These are phyloP conservation scores for Drepana arcuata DNA, from an alignment of 1,140 invertebrate genomes.

Conservation along the genomic window DNA sequence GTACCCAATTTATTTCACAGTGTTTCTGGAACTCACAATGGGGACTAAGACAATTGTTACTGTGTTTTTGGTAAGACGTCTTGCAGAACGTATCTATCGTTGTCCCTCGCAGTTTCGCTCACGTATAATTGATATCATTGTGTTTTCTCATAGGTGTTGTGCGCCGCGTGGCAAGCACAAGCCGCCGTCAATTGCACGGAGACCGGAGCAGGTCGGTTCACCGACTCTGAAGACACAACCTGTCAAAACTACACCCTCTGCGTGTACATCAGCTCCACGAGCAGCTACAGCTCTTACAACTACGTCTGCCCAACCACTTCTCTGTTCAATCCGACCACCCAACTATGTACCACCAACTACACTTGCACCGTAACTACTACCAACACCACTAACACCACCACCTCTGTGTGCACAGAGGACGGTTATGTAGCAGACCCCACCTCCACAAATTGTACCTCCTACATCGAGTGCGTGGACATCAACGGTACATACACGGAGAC, in stretches of 20 bases:
- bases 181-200: constrained; percentile 31
- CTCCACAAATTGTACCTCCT: constrained; percentile 23
- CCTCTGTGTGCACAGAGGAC: constrained; percentile 27
- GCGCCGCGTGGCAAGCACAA: constrained; percentile 22
- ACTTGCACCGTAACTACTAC: constrained; percentile 20
- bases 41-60: too few relatives aligned
- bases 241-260: constrained; percentile 41
- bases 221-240: constrained; percentile 28
- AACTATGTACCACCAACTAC: constrained; percentile 17
- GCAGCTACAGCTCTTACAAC: constrained; percentile 26
- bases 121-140: too few relatives aligned
- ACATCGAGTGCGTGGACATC: constrained; percentile 31
- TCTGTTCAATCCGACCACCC: constrained; percentile 25
- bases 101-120: too few relatives aligned
- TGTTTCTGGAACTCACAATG: too few relatives aligned
- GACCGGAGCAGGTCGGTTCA: constrained; percentile 24
- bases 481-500: constrained; percentile 21
- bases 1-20: too few relatives aligned
- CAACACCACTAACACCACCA: constrained; percentile 6
- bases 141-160: constrained; percentile 18
- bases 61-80: too few relatives aligned
- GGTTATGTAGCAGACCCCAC: constrained; percentile 26
- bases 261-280: constrained; percentile 18
- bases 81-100: too few relatives aligned
- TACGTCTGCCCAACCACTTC: constrained; percentile 42